Base-by-base conservation (phyloP, 2,113 vertebrate genomes). In the Halichoerus grypus region DNA sequence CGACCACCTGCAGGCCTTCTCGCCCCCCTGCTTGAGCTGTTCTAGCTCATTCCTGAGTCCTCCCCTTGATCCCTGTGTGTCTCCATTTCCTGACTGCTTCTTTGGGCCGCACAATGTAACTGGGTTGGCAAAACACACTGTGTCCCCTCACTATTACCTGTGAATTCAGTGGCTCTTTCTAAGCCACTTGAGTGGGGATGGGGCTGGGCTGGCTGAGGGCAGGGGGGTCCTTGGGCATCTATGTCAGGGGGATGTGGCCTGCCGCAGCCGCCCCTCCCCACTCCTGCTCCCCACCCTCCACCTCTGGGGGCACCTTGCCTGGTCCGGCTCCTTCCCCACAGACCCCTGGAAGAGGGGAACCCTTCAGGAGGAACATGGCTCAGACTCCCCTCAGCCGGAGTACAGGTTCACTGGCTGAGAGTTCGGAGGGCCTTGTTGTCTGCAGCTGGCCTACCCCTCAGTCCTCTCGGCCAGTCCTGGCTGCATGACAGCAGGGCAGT, bases 391-490 rank as follows among this genome's bases (percentile, higher is more conserved):
- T n/a, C 21, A 9, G 79, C 63, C 7, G 16, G 51, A 65, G 26
- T 4, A 1, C 19, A 53, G 86, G 51, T 36, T 74, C 14, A 26
- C 3, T 5, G 63, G 21, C 74, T 10, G 1, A 49, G 55, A 21
- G 31, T 49, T 59, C 36, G 6, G 0, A 16, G 7, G 26, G 5
- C 55, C 55, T 55, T 3, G 1, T 49, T 5, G 1, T 18, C 76
- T 57, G 1, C 3, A 1, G 24, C 31, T 65, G 10, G 0, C 18
- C 80, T 79, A n/a, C 19, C 10, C n/a, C 76, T 86, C 67, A 1
- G n/a, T 22, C n/a, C 28, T 1, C 8, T 6, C 2, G 0, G 59
- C 33, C 10, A 1, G 9, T 19, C 51, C 14, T 16, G 21, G 36
- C 51, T 26, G 16, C 3, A 1, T 39, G 28, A 51, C 61, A 51